Conservation (phyloP, 1,140 invertebrate species). For the Copidosoma floridanum region DNA sequence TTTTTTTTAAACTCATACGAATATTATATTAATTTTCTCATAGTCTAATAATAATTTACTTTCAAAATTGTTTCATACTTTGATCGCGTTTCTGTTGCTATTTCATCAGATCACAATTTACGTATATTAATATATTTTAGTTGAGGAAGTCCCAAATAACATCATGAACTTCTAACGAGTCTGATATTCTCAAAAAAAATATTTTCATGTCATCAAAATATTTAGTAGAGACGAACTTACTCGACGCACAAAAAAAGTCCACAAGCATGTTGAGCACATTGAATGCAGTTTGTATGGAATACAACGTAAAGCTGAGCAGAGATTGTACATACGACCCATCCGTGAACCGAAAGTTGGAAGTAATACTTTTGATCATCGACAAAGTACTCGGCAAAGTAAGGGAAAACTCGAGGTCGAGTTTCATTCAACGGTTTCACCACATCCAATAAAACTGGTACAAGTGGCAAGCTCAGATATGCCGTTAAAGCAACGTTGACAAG, state of each 20-base stretch:
- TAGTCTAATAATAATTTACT: too few species aligned
- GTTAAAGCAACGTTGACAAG: conserved; percentile 1
- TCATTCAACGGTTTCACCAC: conserved; percentile 6
- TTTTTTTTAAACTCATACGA: too few species aligned
- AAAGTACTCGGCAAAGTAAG: conserved; percentile 14
- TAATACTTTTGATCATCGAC: conserved; percentile 11
- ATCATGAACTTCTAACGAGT: too few species aligned
- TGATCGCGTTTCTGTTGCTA: too few species aligned
- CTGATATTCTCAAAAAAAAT: too few species aligned
- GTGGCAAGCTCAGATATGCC: neutral
- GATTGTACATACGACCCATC: conserved; percentile 8
- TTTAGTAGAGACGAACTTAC: too few species aligned
- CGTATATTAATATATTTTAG: neutral
- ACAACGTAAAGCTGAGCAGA: neutral
- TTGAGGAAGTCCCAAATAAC: too few species aligned
- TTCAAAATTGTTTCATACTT: too few species aligned
- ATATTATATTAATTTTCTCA: too few species aligned
- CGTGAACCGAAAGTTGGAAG: neutral
- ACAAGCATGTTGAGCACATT: neutral
- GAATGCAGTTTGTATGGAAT: neutral
- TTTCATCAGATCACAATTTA: neutral
- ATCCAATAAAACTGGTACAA: neutral
- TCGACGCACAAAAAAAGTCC: neutral
- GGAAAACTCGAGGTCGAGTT: neutral
- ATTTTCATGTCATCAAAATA: too few species aligned